Conservation (phyloP, 2,113 vertebrate genomes). For the Cricetomys ansorgei region DNA sequence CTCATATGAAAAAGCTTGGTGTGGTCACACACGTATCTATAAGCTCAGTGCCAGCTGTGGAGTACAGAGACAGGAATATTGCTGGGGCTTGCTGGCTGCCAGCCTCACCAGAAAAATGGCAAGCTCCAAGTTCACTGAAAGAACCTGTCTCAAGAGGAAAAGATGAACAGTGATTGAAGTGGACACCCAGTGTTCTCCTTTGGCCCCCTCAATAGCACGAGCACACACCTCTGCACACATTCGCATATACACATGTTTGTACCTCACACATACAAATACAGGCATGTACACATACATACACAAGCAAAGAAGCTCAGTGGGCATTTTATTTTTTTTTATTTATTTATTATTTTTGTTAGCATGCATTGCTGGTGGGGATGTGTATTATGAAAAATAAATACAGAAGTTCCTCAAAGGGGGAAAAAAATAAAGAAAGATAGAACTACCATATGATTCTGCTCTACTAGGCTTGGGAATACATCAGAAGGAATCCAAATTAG, state of each 20-base stretch:
- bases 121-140: background rate
- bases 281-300: background rate
- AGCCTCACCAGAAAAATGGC: background rate
- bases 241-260: background rate
- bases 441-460: background rate
- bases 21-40: no score
- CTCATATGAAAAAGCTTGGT: background rate
- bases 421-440: background rate
- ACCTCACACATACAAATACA: background rate
- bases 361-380: background rate
- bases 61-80: background rate
- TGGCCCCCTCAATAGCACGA: background rate
- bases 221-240: background rate
- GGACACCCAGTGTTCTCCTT: background rate
- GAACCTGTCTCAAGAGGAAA: background rate
- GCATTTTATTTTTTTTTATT: background rate
- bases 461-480: background rate
- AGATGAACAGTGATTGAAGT: background rate
- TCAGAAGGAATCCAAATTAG: background rate
- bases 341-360: background rate
- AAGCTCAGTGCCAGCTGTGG: no score
- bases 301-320: background rate
- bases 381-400: background rate
- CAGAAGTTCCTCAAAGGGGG: background rate
- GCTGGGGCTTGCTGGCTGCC: background rate